phyloP scores from a whole-genome alignment of 2,113 vertebrate genomes.

The Dicerorhinus sumatrensis region DNA sequence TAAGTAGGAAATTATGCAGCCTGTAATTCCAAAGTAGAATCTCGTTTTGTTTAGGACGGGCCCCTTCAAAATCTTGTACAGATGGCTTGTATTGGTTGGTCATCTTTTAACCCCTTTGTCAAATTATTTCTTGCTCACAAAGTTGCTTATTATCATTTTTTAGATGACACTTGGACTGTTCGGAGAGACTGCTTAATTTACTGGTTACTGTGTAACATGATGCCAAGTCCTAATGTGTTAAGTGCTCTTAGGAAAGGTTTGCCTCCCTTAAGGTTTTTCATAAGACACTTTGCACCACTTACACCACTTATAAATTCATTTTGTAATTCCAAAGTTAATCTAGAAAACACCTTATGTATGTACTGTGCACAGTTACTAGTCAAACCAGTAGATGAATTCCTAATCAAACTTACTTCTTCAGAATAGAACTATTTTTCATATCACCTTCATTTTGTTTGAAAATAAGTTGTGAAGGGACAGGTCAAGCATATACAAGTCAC shows the following conservation, averaged over 20 bases:
- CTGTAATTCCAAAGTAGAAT: background rate
- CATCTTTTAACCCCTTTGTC: background rate
- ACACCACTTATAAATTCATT: constrained; percentile 35
- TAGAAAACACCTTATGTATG: background rate
- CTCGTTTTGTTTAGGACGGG: background rate
- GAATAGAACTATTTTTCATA: background rate
- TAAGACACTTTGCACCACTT: background rate
- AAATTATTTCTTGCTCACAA: background rate
- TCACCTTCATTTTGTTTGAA: constrained; percentile 61
- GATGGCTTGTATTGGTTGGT: background rate
- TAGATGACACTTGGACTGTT: background rate
- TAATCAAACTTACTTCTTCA: constrained; percentile 8
- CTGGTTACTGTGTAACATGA: background rate
- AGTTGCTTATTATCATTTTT: background rate
- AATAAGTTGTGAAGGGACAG: constrained; percentile 48
- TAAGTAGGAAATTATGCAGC: background rate
- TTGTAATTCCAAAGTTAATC: background rate
- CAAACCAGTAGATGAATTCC: constrained; percentile 45
- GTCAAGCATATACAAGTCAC: constrained; percentile 62
- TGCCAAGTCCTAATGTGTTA: background rate
- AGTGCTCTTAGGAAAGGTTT: background rate
- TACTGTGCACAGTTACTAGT: background rate
- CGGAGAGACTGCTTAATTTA: background rate
- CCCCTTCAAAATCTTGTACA: background rate
- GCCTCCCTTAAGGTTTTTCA: background rate